Percentiles rank a stretch among this genome's conserved stretches.
These are phyloP conservation scores for Acrobasis repandana DNA, from an alignment of 2,888 invertebrate species.

Conservation along the genomic window DNA sequence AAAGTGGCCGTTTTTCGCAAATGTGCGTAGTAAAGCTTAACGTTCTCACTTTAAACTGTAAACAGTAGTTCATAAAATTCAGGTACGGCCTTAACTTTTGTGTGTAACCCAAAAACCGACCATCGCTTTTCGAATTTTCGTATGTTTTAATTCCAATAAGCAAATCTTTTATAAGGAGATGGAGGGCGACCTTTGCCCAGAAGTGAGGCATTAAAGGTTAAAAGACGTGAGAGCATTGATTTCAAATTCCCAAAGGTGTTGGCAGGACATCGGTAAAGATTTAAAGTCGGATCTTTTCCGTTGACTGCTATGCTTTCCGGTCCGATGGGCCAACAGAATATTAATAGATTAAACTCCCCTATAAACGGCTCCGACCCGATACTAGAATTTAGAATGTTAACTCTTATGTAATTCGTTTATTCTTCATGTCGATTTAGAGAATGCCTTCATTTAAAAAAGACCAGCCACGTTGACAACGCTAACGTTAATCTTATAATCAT, in stretches of 20 bases:
- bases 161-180: too few relatives aligned
- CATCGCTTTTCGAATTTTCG: too few relatives aligned
- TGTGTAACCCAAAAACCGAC: too few relatives aligned
- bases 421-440: not conserved
- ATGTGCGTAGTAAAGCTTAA: too few relatives aligned
- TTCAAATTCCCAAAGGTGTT: constrained; percentile 36
- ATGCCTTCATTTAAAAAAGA: not conserved
- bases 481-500: not conserved
- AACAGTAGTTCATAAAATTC: too few relatives aligned
- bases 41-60: too few relatives aligned
- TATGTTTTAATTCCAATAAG: too few relatives aligned
- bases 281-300: constrained; percentile 43
- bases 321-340: constrained; percentile 54
- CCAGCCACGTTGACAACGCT: not conserved
- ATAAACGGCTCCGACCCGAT: constrained; percentile 26
- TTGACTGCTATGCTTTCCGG: constrained; percentile 49
- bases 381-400: not conserved
- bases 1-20: too few relatives aligned
- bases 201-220: not conserved
- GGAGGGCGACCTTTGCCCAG: too few relatives aligned
- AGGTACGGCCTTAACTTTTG: too few relatives aligned
- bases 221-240: not conserved
- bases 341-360: constrained; percentile 48
- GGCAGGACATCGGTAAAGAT: constrained; percentile 41
- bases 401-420: constrained; percentile 16